phyloP scores from a whole-genome alignment of 2,113 vertebrate genomes.

The Callipepla squamata region DNA sequence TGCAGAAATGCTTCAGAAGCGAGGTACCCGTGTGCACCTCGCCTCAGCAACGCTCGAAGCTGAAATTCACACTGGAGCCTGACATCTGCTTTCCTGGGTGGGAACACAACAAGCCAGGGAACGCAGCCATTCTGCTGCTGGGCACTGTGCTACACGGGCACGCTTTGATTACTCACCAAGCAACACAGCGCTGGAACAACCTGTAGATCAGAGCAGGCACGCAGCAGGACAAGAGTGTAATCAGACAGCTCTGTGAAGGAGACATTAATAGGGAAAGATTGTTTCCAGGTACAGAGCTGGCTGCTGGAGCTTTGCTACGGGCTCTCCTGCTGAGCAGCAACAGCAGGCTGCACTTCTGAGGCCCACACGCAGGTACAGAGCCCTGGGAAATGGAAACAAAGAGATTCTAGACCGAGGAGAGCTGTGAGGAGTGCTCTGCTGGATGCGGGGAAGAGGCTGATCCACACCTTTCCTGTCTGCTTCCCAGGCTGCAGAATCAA shows the following conservation, averaged over 20 bases:
- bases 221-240: constrained; percentile 74
- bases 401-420: background rate
- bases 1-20: accelerated
- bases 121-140: background rate
- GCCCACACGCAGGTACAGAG: background rate
- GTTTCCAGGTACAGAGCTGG: background rate
- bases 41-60: background rate
- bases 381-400: background rate
- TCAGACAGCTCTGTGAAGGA: constrained; percentile 84
- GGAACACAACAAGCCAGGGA: background rate
- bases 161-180: constrained; percentile 74
- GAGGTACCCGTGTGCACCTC: background rate
- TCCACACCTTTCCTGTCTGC: background rate
- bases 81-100: background rate
- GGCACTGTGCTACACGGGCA: background rate
- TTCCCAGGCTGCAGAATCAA: background rate
- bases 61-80: background rate
- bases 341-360: background rate
- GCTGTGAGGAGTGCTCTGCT: background rate
- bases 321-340: background rate
- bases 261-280: background rate
- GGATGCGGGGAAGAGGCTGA: background rate
- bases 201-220: constrained; percentile 81
- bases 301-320: background rate
- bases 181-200: constrained; percentile 59